Percentiles rank a stretch among this genome's conserved stretches.
Conservation (phyloP, 2,888 invertebrate genomes). For the Drosophila prostipennis region DNA sequence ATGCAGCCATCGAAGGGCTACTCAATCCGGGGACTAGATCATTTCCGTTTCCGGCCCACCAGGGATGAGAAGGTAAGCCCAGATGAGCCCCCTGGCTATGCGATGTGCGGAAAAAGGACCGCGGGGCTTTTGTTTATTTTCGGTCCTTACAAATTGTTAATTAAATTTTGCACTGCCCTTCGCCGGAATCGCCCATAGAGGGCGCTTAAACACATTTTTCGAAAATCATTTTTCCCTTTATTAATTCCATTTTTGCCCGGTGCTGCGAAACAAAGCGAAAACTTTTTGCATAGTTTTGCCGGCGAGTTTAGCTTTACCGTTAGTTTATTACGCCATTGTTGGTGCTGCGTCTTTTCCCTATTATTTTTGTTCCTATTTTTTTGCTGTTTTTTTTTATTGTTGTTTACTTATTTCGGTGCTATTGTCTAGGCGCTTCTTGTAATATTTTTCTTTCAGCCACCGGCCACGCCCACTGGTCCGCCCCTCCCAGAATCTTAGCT, state of each 20-base stretch:
- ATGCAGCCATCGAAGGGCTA: constrained; percentile 26
- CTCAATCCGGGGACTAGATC: constrained; percentile 25
- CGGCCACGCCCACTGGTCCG: constrained; percentile 23
- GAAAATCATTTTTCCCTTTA: constrained; percentile 38
- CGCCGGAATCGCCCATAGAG: constrained; percentile 29
- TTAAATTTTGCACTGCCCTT: constrained; percentile 57
- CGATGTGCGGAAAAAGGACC: constrained; percentile 2
- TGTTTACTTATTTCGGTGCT: constrained; percentile 61
- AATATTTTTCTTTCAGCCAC: constrained; percentile 56
- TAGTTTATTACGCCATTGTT: constrained; percentile 77
- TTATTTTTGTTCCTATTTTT: constrained; percentile 20
- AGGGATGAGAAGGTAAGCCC: constrained; percentile 2
- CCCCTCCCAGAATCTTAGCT: constrained; percentile 9
- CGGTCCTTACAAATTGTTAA: constrained; percentile 61
- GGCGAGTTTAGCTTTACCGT: constrained; percentile 59
- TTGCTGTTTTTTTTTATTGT: constrained; percentile 46
- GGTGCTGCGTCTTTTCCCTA: constrained; percentile 13
- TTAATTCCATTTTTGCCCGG: constrained; percentile 32
- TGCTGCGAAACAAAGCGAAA: constrained; percentile 50
- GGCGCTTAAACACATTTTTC: constrained; percentile 33
- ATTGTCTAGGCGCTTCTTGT: constrained; percentile 72
- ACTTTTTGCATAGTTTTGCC: constrained; percentile 55
- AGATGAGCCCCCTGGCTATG: constrained; percentile 23
- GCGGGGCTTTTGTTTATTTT: constrained; percentile 48
- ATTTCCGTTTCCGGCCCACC: constrained; percentile 1